phyloP scores from a whole-genome alignment of 2,113 vertebrate genomes.

The Beaufortia kweichowensis region DNA sequence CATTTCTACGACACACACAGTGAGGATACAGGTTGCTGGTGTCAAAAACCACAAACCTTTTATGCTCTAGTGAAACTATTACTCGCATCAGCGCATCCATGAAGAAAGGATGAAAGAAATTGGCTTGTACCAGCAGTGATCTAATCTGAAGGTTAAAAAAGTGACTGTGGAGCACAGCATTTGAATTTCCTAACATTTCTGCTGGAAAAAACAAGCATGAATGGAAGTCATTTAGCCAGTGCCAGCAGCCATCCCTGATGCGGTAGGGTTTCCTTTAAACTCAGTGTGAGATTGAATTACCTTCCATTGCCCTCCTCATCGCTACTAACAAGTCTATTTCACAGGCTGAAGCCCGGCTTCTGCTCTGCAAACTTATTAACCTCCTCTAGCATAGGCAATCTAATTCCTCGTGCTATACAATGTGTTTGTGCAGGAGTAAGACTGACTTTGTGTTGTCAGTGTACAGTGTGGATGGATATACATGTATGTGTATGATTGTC shows the following conservation, averaged over 20 bases:
- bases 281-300: slow-evolving; percentile 58
- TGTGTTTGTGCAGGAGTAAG: not conserved
- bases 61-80: not conserved
- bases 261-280: slow-evolving; percentile 54
- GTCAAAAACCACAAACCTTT: not conserved
- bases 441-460: not conserved
- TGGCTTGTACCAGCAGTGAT: not conserved
- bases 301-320: slow-evolving; percentile 52
- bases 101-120: not conserved
- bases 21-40: not conserved
- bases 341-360: slow-evolving; percentile 44
- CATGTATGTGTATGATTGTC: slow-evolving; percentile 17
- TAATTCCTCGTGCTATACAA: not conserved
- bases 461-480: not conserved
- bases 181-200: slow-evolving; percentile 26
- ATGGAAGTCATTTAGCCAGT: slow-evolving; percentile 42
- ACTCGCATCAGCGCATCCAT: not conserved
- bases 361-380: slow-evolving; percentile 51
- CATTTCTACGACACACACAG: not conserved
- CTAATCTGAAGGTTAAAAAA: slow-evolving; percentile 21
- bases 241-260: slow-evolving; percentile 45
- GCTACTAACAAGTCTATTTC: slow-evolving; percentile 59
- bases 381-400: slow-evolving; percentile 34
- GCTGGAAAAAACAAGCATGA: not conserved
- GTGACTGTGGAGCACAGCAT: not conserved